phyloP scores from a whole-genome alignment of 2,797 vertebrate species.

The Synanceia verrucosa region DNA sequence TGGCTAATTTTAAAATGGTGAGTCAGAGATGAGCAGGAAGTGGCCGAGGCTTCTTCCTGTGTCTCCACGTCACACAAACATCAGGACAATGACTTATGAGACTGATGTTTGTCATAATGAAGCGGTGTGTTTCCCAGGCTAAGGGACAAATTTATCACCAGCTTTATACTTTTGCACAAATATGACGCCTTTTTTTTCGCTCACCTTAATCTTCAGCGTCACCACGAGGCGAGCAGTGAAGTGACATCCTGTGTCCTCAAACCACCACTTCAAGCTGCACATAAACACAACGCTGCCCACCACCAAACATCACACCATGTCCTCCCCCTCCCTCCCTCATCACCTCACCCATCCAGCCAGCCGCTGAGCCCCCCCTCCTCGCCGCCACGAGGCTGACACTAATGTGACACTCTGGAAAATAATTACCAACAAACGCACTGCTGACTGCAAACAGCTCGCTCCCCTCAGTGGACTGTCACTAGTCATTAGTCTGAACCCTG shows the following conservation, averaged over 20 bases:
- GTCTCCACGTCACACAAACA: neutral
- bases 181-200: neutral
- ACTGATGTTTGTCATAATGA: too few species aligned
- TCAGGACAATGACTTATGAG: too few species aligned
- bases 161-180: too few species aligned
- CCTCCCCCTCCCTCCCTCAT: constrained; percentile 16
- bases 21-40: neutral
- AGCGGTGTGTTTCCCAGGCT: too few species aligned
- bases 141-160: too few species aligned
- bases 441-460: constrained; percentile 97
- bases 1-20: neutral
- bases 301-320: constrained; percentile 72
- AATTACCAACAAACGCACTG: constrained; percentile 99
- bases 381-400: constrained; percentile 95
- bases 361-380: constrained; percentile 79
- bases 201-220: constrained; percentile 38
- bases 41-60: too few species aligned
- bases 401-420: constrained; percentile 98
- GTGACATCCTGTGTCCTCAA: constrained; percentile 67
- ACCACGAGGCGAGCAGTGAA: constrained; percentile 58
- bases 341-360: constrained; percentile 57
- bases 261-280: constrained; percentile 41
- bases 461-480: constrained; percentile 95
- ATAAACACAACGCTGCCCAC: constrained; percentile 60
- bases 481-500: constrained; percentile 91